Conservation (phyloP, 2,888 invertebrate genomes). For the Perizoma affinitatum region DNA sequence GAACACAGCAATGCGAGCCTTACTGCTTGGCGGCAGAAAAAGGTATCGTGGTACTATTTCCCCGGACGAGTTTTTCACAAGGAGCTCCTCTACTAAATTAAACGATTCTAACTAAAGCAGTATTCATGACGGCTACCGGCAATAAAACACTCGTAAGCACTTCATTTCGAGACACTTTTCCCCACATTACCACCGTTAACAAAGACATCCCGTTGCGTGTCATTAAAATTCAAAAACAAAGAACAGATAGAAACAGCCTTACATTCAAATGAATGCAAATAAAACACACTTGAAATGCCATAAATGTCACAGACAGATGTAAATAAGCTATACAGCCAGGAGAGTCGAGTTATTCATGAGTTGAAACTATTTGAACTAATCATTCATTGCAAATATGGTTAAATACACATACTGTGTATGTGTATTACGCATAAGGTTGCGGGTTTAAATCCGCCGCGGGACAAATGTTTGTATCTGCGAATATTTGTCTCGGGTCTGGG, state of each 20-base stretch:
- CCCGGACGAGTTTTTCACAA: neutral
- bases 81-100: too few species aligned
- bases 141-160: constrained; percentile 25
- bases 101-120: neutral
- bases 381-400: too few species aligned
- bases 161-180: constrained; percentile 24
- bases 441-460: too few species aligned
- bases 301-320: neutral
- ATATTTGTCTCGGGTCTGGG: too few species aligned
- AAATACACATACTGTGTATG: too few species aligned
- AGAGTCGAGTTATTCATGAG: constrained; percentile 1
- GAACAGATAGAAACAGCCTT: constrained; percentile 36
- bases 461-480: too few species aligned
- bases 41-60: too few species aligned
- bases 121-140: neutral
- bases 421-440: too few species aligned
- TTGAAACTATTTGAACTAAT: too few species aligned
- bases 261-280: constrained; percentile 39
- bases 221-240: constrained; percentile 39
- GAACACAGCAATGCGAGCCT: too few species aligned
- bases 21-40: too few species aligned
- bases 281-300: constrained; percentile 30
- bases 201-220: constrained; percentile 26
- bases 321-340: neutral
- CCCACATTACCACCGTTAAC: constrained; percentile 15